Evolutionary conservation across 2,797 vertebrate genomes (phyloP).

Genomic region (Sternotherus odoratus): DNA sequence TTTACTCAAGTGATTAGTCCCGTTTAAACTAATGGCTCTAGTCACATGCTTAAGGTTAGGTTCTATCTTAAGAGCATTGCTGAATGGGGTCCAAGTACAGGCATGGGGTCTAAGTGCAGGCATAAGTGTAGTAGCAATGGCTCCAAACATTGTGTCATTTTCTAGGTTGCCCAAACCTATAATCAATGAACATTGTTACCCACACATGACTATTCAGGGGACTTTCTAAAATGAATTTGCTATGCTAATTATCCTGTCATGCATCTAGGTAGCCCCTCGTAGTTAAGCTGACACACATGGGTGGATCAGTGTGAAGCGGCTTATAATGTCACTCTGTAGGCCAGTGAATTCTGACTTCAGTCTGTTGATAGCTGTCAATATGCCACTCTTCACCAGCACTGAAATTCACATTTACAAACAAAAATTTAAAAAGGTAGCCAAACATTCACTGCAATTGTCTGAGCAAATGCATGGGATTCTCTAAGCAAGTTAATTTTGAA

Average conservation of each 20-base stretch:
- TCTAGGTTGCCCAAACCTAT: accelerated
- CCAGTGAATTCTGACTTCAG: background rate
- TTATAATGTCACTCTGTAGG: accelerated
- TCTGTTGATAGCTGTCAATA: accelerated
- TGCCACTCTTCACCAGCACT: background rate
- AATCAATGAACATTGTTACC: background rate
- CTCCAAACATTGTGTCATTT: accelerated
- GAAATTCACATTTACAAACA: accelerated
- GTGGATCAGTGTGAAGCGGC: background rate
- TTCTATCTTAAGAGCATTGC: background rate
- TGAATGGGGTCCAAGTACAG: background rate
- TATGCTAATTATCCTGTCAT: accelerated
- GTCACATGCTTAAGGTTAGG: accelerated
- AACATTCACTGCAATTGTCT: background rate
- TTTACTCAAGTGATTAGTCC: background rate
- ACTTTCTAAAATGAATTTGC: background rate
- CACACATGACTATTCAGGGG: accelerated
- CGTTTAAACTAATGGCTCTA: accelerated
- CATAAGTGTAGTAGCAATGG: accelerated
- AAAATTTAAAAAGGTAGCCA: background rate
- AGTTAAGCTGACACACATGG: accelerated
- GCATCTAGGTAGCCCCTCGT: accelerated
- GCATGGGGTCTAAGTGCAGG: accelerated
- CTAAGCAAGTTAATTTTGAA: background rate
- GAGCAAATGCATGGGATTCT: background rate